Base-by-base conservation (phyloP, 2,888 invertebrate genomes). In the Podotricha telesiphe region DNA sequence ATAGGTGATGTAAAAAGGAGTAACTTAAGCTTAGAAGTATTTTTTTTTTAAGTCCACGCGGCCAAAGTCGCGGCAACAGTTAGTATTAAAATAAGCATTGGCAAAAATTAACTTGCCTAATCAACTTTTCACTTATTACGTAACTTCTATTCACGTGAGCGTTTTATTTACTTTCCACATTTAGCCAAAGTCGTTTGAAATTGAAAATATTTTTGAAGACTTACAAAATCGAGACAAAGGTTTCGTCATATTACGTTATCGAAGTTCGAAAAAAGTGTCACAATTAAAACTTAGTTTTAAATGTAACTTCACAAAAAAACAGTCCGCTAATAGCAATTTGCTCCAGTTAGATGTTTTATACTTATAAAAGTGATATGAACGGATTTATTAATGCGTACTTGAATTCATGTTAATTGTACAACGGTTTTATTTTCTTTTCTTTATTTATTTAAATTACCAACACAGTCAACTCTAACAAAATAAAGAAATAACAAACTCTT, bases 81-180 rank as follows among this genome's bases (percentile, higher is more conserved):
- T n/a, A n/a, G n/a, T 61, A 70, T 71, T 70, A 71, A 76, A 80
- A 79, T 74, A 76, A 72, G 70, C 66, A 68, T 74, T 70, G 67
- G 67, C 65, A 75, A 74, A 82, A 82, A 77, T 78, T 76, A 80
- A 79, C 73, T 78, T 78, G 76, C 74, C 73, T 73, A 79, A 83
- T 78, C 72, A 77, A 78, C 77, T 77, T 73, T 64, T 64, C 71
- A 69, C 48, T 76, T 59, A 74, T 84, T 82, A 78, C 78, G 75
- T 76, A 81, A 84, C 0, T 6, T 56, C 28, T 59, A 75, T 84
- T 85, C 80, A 82, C 81, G 77, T 79, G 79, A 84, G 80, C 70
- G 69, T 67, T 68, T 69, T 69, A 78, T 82, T 82, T 80, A 82
- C 76, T 84, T 85, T 82, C 79, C 78, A 79, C 76, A 79, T 82